Evolutionary conservation across 1,140 invertebrate genomes (phyloP).

Genomic region (Chironomus tepperi): DNA sequence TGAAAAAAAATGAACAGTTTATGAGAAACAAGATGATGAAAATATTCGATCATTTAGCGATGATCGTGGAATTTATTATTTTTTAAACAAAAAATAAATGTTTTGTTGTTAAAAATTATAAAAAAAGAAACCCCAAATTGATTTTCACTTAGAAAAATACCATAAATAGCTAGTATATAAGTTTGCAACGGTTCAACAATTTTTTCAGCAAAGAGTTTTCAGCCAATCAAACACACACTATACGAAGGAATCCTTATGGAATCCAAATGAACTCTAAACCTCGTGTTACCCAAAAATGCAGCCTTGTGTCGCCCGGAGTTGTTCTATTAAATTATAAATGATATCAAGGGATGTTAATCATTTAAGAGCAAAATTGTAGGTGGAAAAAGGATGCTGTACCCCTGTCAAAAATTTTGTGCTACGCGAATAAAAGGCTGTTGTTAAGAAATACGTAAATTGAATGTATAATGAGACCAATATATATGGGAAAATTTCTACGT

Average conservation of each 20-base stretch:
- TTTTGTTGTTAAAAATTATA: constrained; percentile 28
- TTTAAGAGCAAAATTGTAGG: not conserved
- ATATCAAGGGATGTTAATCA: not conserved
- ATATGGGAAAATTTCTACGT: not conserved
- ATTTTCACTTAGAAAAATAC: not conserved
- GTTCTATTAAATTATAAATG: not conserved
- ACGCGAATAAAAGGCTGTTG: not conserved
- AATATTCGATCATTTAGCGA: constrained; percentile 15
- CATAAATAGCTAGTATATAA: too few relatives aligned
- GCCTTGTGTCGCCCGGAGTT: too few relatives aligned
- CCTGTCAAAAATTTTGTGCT: constrained; percentile 6
- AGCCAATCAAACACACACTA: too few relatives aligned
- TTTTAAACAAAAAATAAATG: constrained; percentile 27
- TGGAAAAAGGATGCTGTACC: not conserved
- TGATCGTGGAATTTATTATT: constrained; percentile 24
- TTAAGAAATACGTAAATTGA: constrained; percentile 20
- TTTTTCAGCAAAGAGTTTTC: not conserved
- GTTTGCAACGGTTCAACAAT: not conserved
- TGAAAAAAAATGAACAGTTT: constrained; percentile 27
- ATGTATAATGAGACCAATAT: not conserved
- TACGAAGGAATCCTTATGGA: too few relatives aligned
- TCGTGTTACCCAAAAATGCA: too few relatives aligned
- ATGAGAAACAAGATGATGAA: constrained; percentile 4
- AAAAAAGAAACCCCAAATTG: constrained; percentile 21
- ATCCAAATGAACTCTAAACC: too few relatives aligned